phyloP scores from a whole-genome alignment of 2,797 vertebrate genomes.

The Eupleurogrammus muticus region DNA sequence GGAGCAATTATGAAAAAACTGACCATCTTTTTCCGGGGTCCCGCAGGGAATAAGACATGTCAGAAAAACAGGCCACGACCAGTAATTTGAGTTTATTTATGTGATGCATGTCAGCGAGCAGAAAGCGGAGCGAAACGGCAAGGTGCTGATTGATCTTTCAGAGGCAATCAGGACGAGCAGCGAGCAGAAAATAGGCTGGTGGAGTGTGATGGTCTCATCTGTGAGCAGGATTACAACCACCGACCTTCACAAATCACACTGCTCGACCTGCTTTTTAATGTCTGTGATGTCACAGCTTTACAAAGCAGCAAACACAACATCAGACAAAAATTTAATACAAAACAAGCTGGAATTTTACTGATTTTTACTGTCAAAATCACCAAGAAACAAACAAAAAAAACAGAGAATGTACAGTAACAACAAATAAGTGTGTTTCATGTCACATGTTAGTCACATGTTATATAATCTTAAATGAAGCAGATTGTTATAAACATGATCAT shows the following conservation, averaged over 20 bases:
- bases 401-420: too few species aligned
- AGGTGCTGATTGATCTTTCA: conserved; percentile 71
- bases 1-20: conserved; percentile 53
- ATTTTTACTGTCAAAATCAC: too few species aligned
- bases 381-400: too few species aligned
- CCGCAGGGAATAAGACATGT: conserved; percentile 12
- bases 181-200: conserved; percentile 67
- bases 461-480: too few species aligned
- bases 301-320: neutral
- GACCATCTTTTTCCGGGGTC: conserved; percentile 31
- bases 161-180: conserved; percentile 71
- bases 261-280: conserved; percentile 16
- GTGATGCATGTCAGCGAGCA: conserved; percentile 55
- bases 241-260: conserved; percentile 34
- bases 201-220: conserved; percentile 39
- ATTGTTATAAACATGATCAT: too few species aligned
- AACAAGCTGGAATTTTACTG: too few species aligned
- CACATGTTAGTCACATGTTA: too few species aligned
- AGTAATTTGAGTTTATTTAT: conserved; percentile 72
- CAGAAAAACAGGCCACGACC: conserved; percentile 17
- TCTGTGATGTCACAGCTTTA: neutral
- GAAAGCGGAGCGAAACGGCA: conserved; percentile 35
- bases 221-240: conserved; percentile 41
- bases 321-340: too few species aligned
- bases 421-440: too few species aligned